Evolutionary conservation across 2,113 vertebrate genomes (phyloP).

Genomic region (Gymnobelideus leadbeateri): DNA sequence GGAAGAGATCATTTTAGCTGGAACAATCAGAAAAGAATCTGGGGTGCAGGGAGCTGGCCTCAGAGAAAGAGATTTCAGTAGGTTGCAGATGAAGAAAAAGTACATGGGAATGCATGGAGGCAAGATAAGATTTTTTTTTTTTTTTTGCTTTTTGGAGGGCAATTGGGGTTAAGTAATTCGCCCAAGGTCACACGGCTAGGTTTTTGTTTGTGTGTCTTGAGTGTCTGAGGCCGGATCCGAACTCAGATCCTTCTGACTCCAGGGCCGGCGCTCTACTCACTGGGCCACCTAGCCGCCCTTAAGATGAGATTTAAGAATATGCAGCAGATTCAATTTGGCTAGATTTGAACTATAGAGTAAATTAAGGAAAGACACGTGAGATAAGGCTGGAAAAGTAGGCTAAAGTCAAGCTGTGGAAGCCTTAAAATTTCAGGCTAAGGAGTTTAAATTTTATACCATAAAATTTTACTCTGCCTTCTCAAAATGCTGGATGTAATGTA

Average conservation of each 20-base stretch:
- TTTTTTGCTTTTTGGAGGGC: no score
- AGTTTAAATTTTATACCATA: background rate
- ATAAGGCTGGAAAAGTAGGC: background rate
- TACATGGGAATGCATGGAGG: fast-evolving
- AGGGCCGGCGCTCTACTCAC: no score
- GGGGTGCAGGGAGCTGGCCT: background rate
- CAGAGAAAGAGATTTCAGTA: background rate
- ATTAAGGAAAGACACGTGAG: background rate
- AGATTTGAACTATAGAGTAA: background rate
- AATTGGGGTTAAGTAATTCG: no score
- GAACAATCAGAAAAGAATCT: background rate
- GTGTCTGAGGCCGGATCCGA: no score
- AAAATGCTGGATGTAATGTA: background rate
- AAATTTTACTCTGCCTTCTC: background rate
- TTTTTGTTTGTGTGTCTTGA: no score
- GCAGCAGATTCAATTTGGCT: background rate
- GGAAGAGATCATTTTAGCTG: background rate
- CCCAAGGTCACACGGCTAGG: no score
- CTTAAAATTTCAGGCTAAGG: background rate
- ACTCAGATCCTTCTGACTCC: no score
- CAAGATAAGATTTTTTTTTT: no score
- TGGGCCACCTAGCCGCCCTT: no score
- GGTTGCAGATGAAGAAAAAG: background rate
- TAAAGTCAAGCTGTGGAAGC: background rate
- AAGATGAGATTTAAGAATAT: background rate